phyloP scores from a whole-genome alignment of 2,888 invertebrate genomes.

The Amiota mariae region DNA sequence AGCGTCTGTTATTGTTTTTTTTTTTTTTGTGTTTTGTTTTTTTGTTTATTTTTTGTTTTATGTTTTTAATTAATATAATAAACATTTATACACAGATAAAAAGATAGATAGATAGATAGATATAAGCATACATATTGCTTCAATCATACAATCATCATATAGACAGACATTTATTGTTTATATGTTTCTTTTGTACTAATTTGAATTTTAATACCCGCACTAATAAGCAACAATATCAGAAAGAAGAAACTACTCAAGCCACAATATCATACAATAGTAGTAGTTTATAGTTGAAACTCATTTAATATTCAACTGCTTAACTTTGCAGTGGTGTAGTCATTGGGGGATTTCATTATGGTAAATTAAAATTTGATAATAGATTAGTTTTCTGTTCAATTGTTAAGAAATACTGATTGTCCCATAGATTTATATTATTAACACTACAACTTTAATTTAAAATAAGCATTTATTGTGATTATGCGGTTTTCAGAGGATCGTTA shows the following conservation, averaged over 20 bases:
- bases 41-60: too few relatives aligned
- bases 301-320: constrained; percentile 22
- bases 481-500: too few relatives aligned
- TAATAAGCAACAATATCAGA: constrained; percentile 2
- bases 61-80: constrained; percentile 18
- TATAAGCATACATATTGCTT: too few relatives aligned
- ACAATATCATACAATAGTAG: too few relatives aligned
- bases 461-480: too few relatives aligned
- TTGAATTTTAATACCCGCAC: constrained; percentile 28
- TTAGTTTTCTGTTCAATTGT: too few relatives aligned
- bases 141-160: background rate
- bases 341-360: too few relatives aligned
- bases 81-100: constrained; percentile 8
- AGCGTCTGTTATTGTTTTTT: constrained; percentile 3
- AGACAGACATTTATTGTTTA: background rate
- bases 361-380: too few relatives aligned
- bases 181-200: constrained; percentile 23
- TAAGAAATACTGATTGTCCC: too few relatives aligned
- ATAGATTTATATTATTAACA: too few relatives aligned
- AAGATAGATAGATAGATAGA: background rate
- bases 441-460: too few relatives aligned
- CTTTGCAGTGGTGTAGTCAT: background rate
- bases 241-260: background rate
- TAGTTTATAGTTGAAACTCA: constrained; percentile 4
- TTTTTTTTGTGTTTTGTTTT: too few relatives aligned